Evolutionary conservation across 2,797 vertebrate genomes (phyloP), one percentile per base, ranked within the genome.

Genomic region (Anabas testudineus): DNA sequence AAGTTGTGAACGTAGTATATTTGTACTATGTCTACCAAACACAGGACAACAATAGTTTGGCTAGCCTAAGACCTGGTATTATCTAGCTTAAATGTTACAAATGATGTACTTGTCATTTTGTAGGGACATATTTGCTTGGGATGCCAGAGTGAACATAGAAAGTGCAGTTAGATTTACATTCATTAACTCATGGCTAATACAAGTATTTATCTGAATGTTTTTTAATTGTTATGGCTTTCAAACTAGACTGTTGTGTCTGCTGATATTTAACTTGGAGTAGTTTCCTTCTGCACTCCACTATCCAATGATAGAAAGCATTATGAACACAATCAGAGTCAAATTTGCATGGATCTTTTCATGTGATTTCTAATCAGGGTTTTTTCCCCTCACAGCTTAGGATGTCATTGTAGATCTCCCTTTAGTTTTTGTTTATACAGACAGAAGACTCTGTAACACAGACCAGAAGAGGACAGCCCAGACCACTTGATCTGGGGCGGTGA

Each of bases 401-500:
- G 61, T 80, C 56, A 48, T 6, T 71, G 57, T 36, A 18, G 19
- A 72, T 72, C 48, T 78, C 28, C 36, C 22, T 62, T 76, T 74
- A 72, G 72, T 81, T 59, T 71, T 71, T 81, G 68, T 74, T 79
- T 68, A 13, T 67, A 75, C 49, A 67, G 67, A 39, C 59, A 71
- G 65, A 76, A 53, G 56, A 55, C 45, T 32, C 37, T 68, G 53
- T 79, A 66, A 51, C 67, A 30, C 54, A 70, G 62, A 66, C 43
- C 26, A 77, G 71, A 59, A 56, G 71, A 78, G 64, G 59, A 52
- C 7, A 26, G 66, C 16, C 39, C 66, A 64, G 67, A 81, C 73
- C 81, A 85, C 76, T 88, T 79, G 75, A 79, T 85, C 54, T 37
- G 46, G 65, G 78, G 82, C 75, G 78, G 71, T 78, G 87, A 87